phyloP scores from a whole-genome alignment of 1,140 invertebrate genomes.

The Papilio dardanus region DNA sequence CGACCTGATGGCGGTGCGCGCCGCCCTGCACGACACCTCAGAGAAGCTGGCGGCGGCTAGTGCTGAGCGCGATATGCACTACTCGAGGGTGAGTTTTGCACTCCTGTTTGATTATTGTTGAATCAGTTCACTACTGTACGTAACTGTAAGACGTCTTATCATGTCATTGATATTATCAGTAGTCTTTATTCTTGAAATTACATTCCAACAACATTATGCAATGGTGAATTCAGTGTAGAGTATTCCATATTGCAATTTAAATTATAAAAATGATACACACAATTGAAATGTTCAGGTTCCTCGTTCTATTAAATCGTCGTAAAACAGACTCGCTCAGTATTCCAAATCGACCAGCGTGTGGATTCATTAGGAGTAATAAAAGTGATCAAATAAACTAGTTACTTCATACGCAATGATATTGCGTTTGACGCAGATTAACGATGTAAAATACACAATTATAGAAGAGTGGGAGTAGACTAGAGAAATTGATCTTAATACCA shows the following conservation, averaged over 20 bases:
- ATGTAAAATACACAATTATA: background rate
- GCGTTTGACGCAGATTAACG: background rate
- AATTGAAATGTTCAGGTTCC: no score
- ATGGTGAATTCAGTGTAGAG: no score
- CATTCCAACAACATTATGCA: no score
- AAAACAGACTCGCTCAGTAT: background rate
- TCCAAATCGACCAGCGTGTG: background rate
- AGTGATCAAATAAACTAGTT: constrained; percentile 25
- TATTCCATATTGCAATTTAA: no score
- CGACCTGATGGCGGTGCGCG: constrained; percentile 60
- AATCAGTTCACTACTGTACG: no score
- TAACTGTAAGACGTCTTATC: no score
- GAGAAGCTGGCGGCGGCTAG: constrained; percentile 70
- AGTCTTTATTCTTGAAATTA: background rate
- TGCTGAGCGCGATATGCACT: constrained; percentile 72
- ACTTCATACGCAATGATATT: constrained; percentile 8
- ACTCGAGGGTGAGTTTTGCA: constrained; percentile 59
- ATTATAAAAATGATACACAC: no score
- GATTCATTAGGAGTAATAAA: constrained; percentile 32
- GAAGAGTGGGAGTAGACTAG: background rate
- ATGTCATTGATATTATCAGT: no score
- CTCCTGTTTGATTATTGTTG: background rate
- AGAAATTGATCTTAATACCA: background rate
- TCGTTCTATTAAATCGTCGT: constrained; percentile 8
- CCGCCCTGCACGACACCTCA: constrained; percentile 67